These are phyloP conservation scores for Muscicapa striata DNA, from an alignment of 2,797 vertebrate genomes.

Conservation along the genomic window DNA sequence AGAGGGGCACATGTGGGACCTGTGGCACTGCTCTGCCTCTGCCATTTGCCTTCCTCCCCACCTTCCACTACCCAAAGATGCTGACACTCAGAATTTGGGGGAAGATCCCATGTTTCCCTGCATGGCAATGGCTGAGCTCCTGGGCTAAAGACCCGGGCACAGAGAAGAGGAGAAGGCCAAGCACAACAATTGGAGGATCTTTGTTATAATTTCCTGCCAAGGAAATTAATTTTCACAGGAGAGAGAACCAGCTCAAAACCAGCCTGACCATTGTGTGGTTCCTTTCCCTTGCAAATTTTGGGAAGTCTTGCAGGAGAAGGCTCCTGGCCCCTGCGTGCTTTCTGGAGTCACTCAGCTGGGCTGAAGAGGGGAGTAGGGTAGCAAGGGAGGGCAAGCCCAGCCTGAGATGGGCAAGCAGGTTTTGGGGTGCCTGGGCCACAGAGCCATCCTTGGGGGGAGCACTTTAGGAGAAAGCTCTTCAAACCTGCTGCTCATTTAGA, in stretches of 20 bases:
- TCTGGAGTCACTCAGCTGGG: not conserved
- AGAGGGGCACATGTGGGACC: not conserved
- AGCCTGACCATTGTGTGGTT: rapidly evolving
- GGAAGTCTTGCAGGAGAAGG: not conserved
- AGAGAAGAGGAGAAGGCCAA: not conserved
- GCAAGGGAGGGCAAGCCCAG: not conserved
- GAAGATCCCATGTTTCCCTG: rapidly evolving
- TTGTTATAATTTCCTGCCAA: not conserved
- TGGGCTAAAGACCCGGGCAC: not conserved
- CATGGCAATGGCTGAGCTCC: not conserved
- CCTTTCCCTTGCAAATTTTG: not conserved
- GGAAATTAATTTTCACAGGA: not conserved
- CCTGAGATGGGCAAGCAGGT: not conserved
- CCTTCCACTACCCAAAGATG: not conserved
- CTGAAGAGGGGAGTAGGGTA: not conserved
- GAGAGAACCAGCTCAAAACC: not conserved
- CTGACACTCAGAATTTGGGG: not conserved
- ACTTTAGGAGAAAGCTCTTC: not conserved
- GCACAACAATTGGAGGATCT: not conserved
- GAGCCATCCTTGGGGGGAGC: not conserved
- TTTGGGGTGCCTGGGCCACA: not conserved
- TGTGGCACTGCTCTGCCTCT: not conserved
- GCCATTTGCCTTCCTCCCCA: not conserved
- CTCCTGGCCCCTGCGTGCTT: not conserved
- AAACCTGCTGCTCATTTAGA: not conserved